A percentile compares a stretch with the other conserved stretches of the same genome.
phyloP scores from a whole-genome alignment of 2,888 invertebrate genomes.

The Oegoconia quadripuncta region DNA sequence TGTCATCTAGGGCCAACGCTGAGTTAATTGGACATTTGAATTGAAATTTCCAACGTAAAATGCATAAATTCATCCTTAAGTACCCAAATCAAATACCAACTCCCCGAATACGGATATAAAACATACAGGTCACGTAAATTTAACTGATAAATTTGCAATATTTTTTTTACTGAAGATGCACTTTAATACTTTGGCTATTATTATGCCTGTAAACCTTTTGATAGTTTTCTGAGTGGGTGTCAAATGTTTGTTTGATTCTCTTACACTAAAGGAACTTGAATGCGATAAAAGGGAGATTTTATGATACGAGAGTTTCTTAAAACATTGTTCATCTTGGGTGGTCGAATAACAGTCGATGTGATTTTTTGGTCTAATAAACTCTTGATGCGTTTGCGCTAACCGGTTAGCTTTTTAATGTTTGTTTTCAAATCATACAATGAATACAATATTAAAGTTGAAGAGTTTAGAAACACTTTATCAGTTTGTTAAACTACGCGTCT shows the following conservation, averaged over 20 bases:
- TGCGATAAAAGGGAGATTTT: slow-evolving; percentile 73
- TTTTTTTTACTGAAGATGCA: slow-evolving; percentile 40
- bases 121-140: neutral
- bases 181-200: slow-evolving; percentile 48
- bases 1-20: slow-evolving; percentile 30
- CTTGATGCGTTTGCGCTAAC: slow-evolving; percentile 54
- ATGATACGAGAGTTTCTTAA: slow-evolving; percentile 64
- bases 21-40: slow-evolving; percentile 41
- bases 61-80: slow-evolving; percentile 14
- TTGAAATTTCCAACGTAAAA: slow-evolving; percentile 15
- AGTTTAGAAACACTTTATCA: slow-evolving; percentile 23
- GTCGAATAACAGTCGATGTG: slow-evolving; percentile 53
- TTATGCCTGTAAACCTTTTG: slow-evolving; percentile 46
- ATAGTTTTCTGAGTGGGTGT: slow-evolving; percentile 57
- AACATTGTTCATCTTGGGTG: slow-evolving; percentile 76
- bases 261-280: slow-evolving; percentile 48
- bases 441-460: slow-evolving; percentile 24
- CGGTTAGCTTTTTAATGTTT: slow-evolving; percentile 47
- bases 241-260: slow-evolving; percentile 60
- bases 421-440: slow-evolving; percentile 54
- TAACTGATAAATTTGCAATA: slow-evolving; percentile 43
- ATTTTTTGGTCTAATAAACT: slow-evolving; percentile 65
- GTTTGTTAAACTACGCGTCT: too few species aligned
- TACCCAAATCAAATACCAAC: slow-evolving; percentile 23
- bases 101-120: slow-evolving; percentile 26